These are phyloP conservation scores for Leguminivora glycinivorella DNA, from an alignment of 1,140 invertebrate species.

Conservation along the genomic window DNA sequence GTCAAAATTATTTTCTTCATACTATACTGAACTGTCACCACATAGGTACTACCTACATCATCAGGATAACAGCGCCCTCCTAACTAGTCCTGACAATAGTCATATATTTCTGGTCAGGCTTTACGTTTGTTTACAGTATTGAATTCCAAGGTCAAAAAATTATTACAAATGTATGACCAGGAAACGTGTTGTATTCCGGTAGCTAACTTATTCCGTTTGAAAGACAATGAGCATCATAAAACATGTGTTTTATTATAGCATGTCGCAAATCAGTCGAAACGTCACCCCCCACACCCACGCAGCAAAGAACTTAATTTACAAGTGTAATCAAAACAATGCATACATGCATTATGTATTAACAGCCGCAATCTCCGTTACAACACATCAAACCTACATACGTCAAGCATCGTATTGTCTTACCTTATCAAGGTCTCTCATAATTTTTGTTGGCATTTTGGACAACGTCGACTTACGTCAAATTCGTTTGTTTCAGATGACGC, in stretches of 20 bases:
- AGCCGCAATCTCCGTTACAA: constrained; percentile 24
- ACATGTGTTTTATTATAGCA: constrained; percentile 18
- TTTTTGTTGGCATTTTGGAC: background rate
- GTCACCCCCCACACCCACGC: constrained; percentile 15
- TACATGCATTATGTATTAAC: constrained; percentile 26
- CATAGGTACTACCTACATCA: too few relatives aligned
- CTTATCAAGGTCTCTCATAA: constrained; percentile 21
- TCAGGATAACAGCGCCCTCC: too few relatives aligned
- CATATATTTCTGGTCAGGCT: too few relatives aligned
- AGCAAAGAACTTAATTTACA: constrained; percentile 26
- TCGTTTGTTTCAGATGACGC: constrained; percentile 63
- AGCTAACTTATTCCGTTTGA: constrained; percentile 10
- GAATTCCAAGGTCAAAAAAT: too few relatives aligned
- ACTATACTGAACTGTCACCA: too few relatives aligned
- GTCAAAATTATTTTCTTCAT: too few relatives aligned
- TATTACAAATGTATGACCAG: background rate
- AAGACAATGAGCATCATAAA: constrained; percentile 1
- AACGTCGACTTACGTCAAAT: constrained; percentile 24
- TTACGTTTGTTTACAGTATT: too few relatives aligned
- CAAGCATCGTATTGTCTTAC: constrained; percentile 20
- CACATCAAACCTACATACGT: constrained; percentile 26
- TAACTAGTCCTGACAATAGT: too few relatives aligned
- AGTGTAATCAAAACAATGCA: constrained; percentile 28
- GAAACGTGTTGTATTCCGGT: constrained; percentile 7
- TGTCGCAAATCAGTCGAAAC: constrained; percentile 22